A percentile compares a stretch with the other conserved stretches of the same genome.
Evolutionary conservation across 2,797 vertebrate genomes (phyloP).

Genomic region (Spondyliosoma cantharus): DNA sequence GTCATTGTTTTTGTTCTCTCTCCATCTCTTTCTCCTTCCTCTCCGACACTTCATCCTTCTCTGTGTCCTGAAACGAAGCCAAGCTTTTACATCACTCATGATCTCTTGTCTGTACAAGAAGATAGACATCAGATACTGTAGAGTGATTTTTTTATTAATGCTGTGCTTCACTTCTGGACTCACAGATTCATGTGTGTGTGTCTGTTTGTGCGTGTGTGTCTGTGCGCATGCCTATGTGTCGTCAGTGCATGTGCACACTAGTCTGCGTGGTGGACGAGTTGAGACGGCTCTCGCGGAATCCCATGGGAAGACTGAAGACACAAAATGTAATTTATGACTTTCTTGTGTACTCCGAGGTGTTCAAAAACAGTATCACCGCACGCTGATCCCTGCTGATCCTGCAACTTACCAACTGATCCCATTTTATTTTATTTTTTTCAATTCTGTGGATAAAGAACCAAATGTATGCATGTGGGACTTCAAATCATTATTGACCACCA

Average conservation of each 20-base stretch:
- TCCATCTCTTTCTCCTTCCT: neutral
- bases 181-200: constrained; percentile 1
- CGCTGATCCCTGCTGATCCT: constrained; percentile 2
- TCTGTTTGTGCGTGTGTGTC: constrained; percentile 8
- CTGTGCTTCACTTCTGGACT: constrained; percentile 22
- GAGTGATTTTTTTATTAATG: constrained; percentile 1
- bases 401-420: neutral
- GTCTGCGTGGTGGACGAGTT: constrained; percentile 81
- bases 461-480: neutral
- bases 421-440: neutral
- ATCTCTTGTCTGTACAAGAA: constrained; percentile 43
- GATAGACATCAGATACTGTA: constrained; percentile 32
- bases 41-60: constrained; percentile 1
- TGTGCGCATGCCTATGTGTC: constrained; percentile 10
- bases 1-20: neutral
- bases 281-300: constrained; percentile 83
- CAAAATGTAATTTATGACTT: constrained; percentile 73
- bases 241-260: constrained; percentile 27
- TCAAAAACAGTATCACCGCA: constrained; percentile 80
- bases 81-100: constrained; percentile 28
- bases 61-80: constrained; percentile 27
- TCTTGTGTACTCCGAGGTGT: constrained; percentile 82
- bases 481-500: neutral
- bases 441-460: neutral
- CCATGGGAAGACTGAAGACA: constrained; percentile 57